Conservation (phyloP, 2,888 invertebrate genomes). For the Seira musarum region DNA sequence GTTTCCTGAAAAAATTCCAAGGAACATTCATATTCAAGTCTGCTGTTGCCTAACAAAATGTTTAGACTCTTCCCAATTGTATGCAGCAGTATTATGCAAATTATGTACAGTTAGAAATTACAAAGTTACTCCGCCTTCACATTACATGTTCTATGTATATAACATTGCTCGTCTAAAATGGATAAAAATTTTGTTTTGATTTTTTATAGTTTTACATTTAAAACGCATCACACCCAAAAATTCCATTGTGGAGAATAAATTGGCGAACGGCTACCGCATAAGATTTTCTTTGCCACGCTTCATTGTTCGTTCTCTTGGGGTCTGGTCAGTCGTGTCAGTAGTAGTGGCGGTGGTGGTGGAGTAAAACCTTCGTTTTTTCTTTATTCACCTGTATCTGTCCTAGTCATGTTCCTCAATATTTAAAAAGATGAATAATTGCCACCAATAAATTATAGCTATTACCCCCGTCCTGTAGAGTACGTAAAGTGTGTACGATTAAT, state of each 20-base stretch:
- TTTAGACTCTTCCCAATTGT: background rate
- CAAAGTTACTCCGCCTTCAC: background rate
- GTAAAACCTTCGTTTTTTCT: background rate
- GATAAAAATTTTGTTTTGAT: background rate
- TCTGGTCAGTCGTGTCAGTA: background rate
- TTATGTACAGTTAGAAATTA: background rate
- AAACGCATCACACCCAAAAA: slow-evolving; percentile 3
- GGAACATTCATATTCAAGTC: background rate
- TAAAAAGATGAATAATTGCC: background rate
- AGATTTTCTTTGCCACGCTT: background rate
- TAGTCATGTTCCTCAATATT: slow-evolving; percentile 13
- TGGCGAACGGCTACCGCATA: background rate
- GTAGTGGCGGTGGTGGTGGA: background rate
- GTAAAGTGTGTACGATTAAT: background rate
- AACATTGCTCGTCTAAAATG: background rate
- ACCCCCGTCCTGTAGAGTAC: background rate
- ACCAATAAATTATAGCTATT: slow-evolving; percentile 9
- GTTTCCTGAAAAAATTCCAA: slow-evolving; percentile 1
- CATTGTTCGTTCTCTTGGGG: background rate
- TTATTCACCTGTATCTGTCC: background rate
- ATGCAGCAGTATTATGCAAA: slow-evolving; percentile 13
- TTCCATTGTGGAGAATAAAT: background rate
- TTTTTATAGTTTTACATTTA: background rate
- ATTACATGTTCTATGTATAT: background rate
- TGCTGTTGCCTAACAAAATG: background rate